Evolutionary conservation across 2,113 vertebrate genomes (phyloP).

Genomic region (Lanius collurio): DNA sequence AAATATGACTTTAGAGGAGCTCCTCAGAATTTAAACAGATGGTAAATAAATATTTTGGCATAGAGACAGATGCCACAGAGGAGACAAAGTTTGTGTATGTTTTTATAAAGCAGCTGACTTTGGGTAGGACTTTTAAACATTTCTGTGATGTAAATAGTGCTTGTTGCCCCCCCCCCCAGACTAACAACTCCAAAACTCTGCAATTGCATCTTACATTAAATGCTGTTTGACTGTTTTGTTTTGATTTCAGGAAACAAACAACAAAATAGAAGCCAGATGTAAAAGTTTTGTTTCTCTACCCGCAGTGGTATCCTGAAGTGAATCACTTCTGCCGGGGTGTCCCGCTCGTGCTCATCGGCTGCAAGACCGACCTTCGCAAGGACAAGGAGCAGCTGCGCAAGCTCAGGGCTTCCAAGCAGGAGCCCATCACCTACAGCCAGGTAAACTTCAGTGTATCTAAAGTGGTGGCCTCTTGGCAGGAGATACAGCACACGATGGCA

Average conservation of each 20-base stretch:
- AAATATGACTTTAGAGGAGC: not conserved
- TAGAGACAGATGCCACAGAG: not conserved
- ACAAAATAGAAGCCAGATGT: not conserved
- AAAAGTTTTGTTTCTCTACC: not conserved
- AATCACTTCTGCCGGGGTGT: conserved; percentile 88
- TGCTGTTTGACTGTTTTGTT: not conserved
- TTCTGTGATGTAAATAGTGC: not conserved
- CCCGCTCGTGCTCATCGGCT: conserved; percentile 91
- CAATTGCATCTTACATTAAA: not conserved
- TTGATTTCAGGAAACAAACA: not conserved
- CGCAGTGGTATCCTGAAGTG: conserved; percentile 92
- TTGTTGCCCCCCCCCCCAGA: not conserved
- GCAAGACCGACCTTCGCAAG: conserved; percentile 94
- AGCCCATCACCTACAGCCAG: conserved; percentile 89
- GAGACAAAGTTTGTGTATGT: not conserved
- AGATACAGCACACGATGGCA: not conserved
- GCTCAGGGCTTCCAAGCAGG: conserved; percentile 80
- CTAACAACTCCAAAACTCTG: not conserved
- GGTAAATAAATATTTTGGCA: not conserved
- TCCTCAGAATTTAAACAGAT: not conserved
- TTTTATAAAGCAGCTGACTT: not conserved
- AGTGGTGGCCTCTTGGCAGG: not conserved
- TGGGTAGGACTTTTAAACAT: not conserved
- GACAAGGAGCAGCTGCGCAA: conserved; percentile 89
- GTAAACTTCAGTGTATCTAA: conserved; percentile 24